These are phyloP conservation scores for Champsocephalus esox DNA, from an alignment of 2,797 vertebrate species.

Conservation along the genomic window DNA sequence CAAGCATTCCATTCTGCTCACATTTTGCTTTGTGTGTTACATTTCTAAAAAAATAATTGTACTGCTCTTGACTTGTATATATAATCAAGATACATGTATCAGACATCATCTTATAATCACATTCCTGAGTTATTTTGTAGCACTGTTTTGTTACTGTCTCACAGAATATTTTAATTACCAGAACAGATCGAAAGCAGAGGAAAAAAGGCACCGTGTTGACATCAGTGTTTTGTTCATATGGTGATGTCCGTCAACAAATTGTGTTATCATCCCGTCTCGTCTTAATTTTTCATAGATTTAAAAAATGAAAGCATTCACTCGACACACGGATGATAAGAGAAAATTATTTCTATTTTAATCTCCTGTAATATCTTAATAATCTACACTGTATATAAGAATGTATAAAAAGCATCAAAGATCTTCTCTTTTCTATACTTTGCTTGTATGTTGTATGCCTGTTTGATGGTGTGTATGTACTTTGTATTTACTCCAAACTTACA, in stretches of 20 bases:
- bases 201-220: conserved; percentile 39
- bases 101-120: conserved; percentile 70
- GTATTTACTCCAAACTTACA: conserved; percentile 72
- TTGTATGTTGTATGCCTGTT: conserved; percentile 59
- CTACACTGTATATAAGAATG: conserved; percentile 79
- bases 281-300: conserved; percentile 35
- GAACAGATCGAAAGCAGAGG: conserved; percentile 30
- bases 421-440: conserved; percentile 52
- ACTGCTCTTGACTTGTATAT: conserved; percentile 59
- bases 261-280: conserved; percentile 42
- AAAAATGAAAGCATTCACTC: conserved; percentile 34
- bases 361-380: conserved; percentile 58
- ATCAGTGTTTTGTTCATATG: conserved; percentile 49
- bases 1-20: conserved; percentile 64
- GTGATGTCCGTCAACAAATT: conserved; percentile 34
- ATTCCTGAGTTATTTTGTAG: conserved; percentile 62
- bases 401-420: conserved; percentile 66
- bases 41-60: conserved; percentile 50
- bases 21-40: conserved; percentile 60
- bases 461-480: conserved; percentile 58
- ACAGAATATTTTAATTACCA: conserved; percentile 60
- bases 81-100: conserved; percentile 67
- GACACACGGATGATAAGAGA: conserved; percentile 26
- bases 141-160: conserved; percentile 59
- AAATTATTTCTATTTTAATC: conserved; percentile 41